phyloP scores from a whole-genome alignment of 2,888 invertebrate species.

The Panopea generosa region DNA sequence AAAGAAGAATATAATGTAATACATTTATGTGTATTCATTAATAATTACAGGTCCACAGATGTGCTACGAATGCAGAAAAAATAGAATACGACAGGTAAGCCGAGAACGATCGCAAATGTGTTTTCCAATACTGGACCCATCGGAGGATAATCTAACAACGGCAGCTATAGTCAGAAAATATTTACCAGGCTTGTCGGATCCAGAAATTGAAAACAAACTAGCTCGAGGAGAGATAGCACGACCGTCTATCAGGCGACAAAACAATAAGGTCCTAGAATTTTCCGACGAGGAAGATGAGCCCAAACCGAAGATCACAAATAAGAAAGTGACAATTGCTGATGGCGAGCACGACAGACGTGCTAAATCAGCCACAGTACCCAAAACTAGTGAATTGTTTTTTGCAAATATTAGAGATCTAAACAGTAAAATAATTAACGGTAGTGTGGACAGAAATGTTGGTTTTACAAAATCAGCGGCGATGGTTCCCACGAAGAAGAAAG shows the following conservation, averaged over 20 bases:
- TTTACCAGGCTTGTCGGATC: slow-evolving; percentile 69
- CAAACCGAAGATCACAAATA: slow-evolving; percentile 41
- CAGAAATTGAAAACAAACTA: slow-evolving; percentile 76
- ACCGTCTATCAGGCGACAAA: slow-evolving; percentile 55
- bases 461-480: slow-evolving; percentile 45
- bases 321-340: slow-evolving; percentile 56
- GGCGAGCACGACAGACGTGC: slow-evolving; percentile 21
- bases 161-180: slow-evolving; percentile 72
- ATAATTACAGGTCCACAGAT: slow-evolving; percentile 74
- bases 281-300: slow-evolving; percentile 48
- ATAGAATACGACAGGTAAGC: slow-evolving; percentile 63
- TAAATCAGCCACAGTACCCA: slow-evolving; percentile 11
- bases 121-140: slow-evolving; percentile 71
- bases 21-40: too few species aligned
- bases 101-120: slow-evolving; percentile 63
- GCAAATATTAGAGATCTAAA: slow-evolving; percentile 76
- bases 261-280: slow-evolving; percentile 41
- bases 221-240: slow-evolving; percentile 74
- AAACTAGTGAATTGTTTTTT: slow-evolving; percentile 70
- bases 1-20: too few species aligned
- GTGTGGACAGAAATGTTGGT: slow-evolving; percentile 61
- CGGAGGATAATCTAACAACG: slow-evolving; percentile 75
- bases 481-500: slow-evolving; percentile 24
- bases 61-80: slow-evolving; percentile 77
- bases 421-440: slow-evolving; percentile 72